A percentile compares a stretch with the other conserved stretches of the same genome.
Conservation (phyloP, 2,113 vertebrate species). For the Xiphophorus maculatus region DNA sequence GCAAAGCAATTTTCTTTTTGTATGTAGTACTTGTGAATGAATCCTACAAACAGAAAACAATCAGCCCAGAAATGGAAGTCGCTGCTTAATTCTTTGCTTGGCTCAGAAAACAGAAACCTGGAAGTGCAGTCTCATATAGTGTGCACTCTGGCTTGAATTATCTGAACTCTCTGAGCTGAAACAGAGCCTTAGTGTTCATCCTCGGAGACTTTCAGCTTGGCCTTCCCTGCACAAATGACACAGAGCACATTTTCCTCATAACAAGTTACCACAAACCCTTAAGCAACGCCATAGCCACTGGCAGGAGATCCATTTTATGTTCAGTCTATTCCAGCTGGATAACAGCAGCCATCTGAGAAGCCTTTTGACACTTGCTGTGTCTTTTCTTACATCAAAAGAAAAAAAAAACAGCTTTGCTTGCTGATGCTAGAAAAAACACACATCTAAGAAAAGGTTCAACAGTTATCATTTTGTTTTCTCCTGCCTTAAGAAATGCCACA, state of each 20-base stretch:
- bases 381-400: constrained; percentile 34
- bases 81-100: constrained; percentile 12
- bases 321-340: constrained; percentile 56
- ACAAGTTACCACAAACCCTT: constrained; percentile 56
- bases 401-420: constrained; percentile 24
- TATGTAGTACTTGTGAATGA: constrained; percentile 16
- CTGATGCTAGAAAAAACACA: constrained; percentile 35
- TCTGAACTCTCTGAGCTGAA: constrained; percentile 42
- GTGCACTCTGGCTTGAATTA: constrained; percentile 36
- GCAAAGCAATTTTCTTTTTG: background rate
- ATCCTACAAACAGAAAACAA: constrained; percentile 26
- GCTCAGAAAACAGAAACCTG: constrained; percentile 36
- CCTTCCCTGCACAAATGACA: constrained; percentile 49
- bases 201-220: constrained; percentile 36
- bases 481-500: constrained; percentile 56
- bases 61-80: constrained; percentile 19
- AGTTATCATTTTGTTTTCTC: constrained; percentile 53
- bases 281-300: constrained; percentile 46
- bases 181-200: constrained; percentile 37
- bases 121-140: constrained; percentile 31
- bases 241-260: constrained; percentile 47
- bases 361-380: constrained; percentile 30
- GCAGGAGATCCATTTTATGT: constrained; percentile 45
- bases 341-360: constrained; percentile 49
- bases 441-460: constrained; percentile 38